Evolutionary conservation across 1,140 invertebrate species (phyloP), one percentile per base, ranked within the genome.

Genomic region (Diploscapter pachys): DNA sequence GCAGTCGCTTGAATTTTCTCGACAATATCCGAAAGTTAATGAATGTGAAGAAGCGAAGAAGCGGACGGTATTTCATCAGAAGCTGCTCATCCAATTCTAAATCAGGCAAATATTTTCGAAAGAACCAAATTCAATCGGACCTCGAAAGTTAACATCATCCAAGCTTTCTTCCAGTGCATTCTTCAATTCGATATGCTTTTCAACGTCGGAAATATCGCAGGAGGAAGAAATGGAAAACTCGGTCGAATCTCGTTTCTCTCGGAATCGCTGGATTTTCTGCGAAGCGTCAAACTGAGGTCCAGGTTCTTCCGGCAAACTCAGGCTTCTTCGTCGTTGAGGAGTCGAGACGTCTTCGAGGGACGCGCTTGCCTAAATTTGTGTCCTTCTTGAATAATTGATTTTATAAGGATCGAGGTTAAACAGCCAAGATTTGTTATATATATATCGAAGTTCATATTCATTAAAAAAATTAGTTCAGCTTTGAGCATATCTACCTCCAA

Each of bases 11-110:
- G 59, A 81, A 81, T 52, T 75, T 82, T 51, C 77, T 81, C 67
- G 67, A 70, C 3, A 55, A 54, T 3, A 71, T 77, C 4, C 61
- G 66, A 57, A 81, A 81, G 67, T 75, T 66, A 51, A 81, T 61
- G 61, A 80, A 81, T 59, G 76, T 80, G 65, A 77, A 56, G 67
- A 81, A 83, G 4, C 80, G 73, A 9, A 81, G 70, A 55, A 78
- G 73, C 5, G 68, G 69, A 2, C 73, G 63, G 68, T 78, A 78
- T 53, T 75, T 74, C 5, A 71, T 66, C 6, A 78, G 73, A 61
- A 75, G 54, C 11, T 56, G 75, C 54, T 79, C 75, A 54, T 78
- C 77, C 1, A 78, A 57, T 31, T 63, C 31, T 48, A 48, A 68
- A n/a, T 5, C 73, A 69, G 73, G 50, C 13, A 59, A 59, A 59